Conservation (phyloP, 2,797 vertebrate genomes). For the Poeciliopsis gracilis region DNA sequence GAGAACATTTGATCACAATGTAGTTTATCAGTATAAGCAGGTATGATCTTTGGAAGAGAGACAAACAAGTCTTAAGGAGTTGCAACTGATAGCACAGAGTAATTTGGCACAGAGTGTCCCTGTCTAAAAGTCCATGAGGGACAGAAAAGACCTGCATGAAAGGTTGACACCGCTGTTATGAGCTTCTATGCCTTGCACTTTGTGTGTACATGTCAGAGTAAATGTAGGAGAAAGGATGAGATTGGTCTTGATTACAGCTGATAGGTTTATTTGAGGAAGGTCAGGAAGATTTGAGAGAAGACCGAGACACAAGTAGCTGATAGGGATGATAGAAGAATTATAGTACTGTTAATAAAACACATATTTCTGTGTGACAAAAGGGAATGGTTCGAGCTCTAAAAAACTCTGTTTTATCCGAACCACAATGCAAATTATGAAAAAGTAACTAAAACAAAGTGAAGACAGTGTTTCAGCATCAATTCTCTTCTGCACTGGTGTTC, state of each 20-base stretch:
- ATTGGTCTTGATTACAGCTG: conserved; percentile 72
- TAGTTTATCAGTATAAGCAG: conserved; percentile 9
- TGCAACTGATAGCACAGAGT: conserved; percentile 31
- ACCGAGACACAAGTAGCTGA: conserved; percentile 66
- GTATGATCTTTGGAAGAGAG: conserved; percentile 11
- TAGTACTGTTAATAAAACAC: conserved; percentile 22
- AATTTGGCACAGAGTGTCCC: conserved; percentile 27
- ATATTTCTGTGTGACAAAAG: conserved; percentile 19
- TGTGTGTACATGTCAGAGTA: conserved; percentile 60
- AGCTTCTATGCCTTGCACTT: conserved; percentile 16
- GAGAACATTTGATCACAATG: not conserved
- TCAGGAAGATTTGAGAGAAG: conserved; percentile 67
- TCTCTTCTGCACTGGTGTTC: conserved; percentile 22
- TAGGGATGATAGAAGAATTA: conserved; percentile 59
- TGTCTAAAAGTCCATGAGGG: conserved; percentile 42
- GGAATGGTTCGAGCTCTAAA: conserved; percentile 31
- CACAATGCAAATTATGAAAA: conserved; percentile 16
- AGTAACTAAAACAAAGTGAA: conserved; percentile 5
- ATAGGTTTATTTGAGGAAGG: conserved; percentile 77
- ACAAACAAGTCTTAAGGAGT: conserved; percentile 22
- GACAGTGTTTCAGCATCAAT: conserved; percentile 14
- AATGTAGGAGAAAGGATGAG: conserved; percentile 59
- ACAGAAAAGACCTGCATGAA: conserved; percentile 53
- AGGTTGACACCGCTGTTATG: conserved; percentile 32
- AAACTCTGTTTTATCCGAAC: conserved; percentile 6